Base-by-base conservation (phyloP, 2,797 vertebrate genomes). In the Acanthornis magna region DNA sequence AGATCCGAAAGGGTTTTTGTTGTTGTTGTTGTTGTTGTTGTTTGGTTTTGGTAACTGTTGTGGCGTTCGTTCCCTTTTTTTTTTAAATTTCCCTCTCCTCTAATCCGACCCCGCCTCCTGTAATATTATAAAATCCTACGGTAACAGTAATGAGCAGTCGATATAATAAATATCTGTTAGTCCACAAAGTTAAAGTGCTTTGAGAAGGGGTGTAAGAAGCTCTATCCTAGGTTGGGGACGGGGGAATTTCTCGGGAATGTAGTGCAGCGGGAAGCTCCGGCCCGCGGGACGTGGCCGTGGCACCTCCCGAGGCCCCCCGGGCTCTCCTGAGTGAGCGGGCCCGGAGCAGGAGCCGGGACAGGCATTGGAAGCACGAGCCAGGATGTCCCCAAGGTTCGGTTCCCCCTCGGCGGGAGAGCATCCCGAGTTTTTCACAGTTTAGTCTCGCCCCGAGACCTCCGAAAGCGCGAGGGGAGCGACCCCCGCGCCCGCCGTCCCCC, bases 161-260 rank as follows among this genome's bases (percentile, higher is more conserved):
- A 45, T 67, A 86, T 77, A 98, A 98, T 98, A 98, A 98, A 98
- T 98, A 96, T 97, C 95, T 96, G 97, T 97, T 98, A 98, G 96
- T 97, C 96, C 96, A 97, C 95, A 93, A 96, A 97, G 96, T 97
- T 98, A 98, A 98, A 98, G 98, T 98, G 98, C 98, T 97, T 97
- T 95, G 96, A 97, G 96, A 96, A 97, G 96, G 96, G 96, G 71
- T 67, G 86, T 88, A 87, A 96, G 95, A 82, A 95, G 92, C 93
- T 79, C 93, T 79, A 79, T n/a, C 61, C 74, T 47, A 38, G 88
- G 3, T 36, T 26, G 11, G 30, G 63, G n/a, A 4, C 16, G 47
- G 58, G 42, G 26, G 43, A 61, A 38, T 15, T 10, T 36, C 38
- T 78, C 47, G 53, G 83, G 82, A 50, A 29, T 61, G 94, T 95